These are phyloP conservation scores for Nyctalus aviator DNA, from an alignment of 2,797 vertebrate species.

Conservation along the genomic window DNA sequence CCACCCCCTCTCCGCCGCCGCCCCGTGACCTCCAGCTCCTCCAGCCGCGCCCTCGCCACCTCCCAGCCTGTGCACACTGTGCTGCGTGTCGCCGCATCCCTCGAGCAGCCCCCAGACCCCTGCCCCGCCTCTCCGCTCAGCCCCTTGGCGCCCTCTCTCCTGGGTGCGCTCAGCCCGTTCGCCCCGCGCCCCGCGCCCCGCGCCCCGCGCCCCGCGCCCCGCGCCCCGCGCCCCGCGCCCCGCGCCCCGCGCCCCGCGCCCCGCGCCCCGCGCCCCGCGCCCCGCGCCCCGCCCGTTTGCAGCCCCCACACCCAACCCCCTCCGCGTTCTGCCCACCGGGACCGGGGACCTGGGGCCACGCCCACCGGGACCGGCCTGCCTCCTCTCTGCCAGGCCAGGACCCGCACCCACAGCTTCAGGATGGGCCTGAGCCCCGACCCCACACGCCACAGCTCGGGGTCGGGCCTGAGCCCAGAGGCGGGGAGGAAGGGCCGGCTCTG, in stretches of 20 bases:
- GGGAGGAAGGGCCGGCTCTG: not conserved
- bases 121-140: too few species aligned
- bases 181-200: not conserved
- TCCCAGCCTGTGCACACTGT: too few species aligned
- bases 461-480: conserved; percentile 28
- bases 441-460: not conserved
- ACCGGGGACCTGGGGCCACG: conserved; percentile 42
- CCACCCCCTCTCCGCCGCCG: not conserved
- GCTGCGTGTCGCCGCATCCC: too few species aligned
- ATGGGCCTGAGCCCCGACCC: conserved; percentile 51
- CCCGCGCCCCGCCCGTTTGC: not conserved
- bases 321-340: not conserved
- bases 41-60: not conserved
- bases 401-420: not conserved
- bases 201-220: too few species aligned
- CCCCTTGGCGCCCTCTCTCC: accelerated
- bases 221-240: too few species aligned
- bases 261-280: not conserved
- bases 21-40: not conserved
- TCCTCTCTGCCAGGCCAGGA: conserved; percentile 76
- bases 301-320: not conserved
- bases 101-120: too few species aligned
- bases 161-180: accelerated
- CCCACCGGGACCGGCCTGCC: conserved; percentile 84
- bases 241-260: not conserved